These are phyloP conservation scores for Mus pahari DNA, from an alignment of 2,113 vertebrate species.

Conservation along the genomic window DNA sequence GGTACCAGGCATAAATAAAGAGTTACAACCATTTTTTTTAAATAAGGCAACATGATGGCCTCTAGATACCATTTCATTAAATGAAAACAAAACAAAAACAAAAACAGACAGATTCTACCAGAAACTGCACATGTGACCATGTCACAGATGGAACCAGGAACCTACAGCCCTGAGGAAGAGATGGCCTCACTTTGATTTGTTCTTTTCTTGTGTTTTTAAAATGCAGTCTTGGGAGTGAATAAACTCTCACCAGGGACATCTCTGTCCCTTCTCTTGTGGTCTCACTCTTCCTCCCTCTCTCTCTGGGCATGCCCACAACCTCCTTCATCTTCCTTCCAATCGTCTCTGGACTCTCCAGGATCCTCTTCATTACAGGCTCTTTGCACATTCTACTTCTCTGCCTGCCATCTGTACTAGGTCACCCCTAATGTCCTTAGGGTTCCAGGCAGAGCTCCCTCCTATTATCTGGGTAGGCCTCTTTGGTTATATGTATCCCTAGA, in stretches of 20 bases:
- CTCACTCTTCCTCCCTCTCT: neutral
- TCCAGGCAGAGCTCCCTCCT: neutral
- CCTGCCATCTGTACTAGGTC: neutral
- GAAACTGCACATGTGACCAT: neutral
- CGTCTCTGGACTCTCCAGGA: too few species aligned
- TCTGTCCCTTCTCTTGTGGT: neutral
- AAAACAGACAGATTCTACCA: slow-evolving; percentile 24
- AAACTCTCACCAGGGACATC: neutral
- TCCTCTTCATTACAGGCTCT: neutral
- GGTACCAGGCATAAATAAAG: slow-evolving; percentile 69
- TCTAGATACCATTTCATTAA: slow-evolving; percentile 62
- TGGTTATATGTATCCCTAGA: neutral
- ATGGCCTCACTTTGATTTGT: neutral
- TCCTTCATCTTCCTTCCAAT: neutral
- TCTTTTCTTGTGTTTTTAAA: neutral
- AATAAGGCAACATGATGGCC: slow-evolving; percentile 64
- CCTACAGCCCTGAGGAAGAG: neutral
- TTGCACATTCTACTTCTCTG: neutral
- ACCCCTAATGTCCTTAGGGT: neutral
- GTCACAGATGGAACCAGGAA: neutral
- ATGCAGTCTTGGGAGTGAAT: neutral
- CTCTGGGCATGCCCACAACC: neutral
- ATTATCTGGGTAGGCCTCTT: neutral
- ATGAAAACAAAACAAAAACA: neutral
- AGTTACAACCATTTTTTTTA: slow-evolving; percentile 73